These are phyloP conservation scores for Nomada hirtipes DNA, from an alignment of 2,888 invertebrate genomes.

Conservation along the genomic window DNA sequence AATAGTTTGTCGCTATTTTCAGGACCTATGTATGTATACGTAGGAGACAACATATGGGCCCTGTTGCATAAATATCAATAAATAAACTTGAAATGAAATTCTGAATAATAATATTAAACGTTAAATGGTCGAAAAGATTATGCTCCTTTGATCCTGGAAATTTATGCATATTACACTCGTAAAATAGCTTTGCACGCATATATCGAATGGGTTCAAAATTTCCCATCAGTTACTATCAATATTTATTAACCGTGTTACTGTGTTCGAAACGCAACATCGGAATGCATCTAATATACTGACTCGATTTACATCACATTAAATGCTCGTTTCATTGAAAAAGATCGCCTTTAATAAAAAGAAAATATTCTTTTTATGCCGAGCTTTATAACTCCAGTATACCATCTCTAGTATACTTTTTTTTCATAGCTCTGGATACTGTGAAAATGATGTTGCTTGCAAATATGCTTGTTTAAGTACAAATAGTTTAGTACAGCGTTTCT, in stretches of 20 bases:
- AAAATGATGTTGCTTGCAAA: no score
- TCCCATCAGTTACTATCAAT: constrained; percentile 4
- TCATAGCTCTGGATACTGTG: no score
- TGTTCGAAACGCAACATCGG: not conserved
- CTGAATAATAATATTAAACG: no score
- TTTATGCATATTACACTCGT: constrained; percentile 7
- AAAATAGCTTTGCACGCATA: not conserved
- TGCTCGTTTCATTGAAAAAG: not conserved
- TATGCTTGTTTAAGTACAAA: no score
- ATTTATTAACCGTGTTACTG: not conserved
- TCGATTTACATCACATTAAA: not conserved
- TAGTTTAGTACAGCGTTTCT: no score
- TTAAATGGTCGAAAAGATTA: not conserved
- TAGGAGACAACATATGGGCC: no score
- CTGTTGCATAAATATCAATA: no score
- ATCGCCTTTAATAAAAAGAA: not conserved
- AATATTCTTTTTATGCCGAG: not conserved
- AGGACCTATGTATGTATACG: no score
- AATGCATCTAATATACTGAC: not conserved
- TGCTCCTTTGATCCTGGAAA: constrained; percentile 7
- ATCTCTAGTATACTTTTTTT: no score
- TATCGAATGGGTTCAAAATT: not conserved
- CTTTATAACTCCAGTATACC: not conserved
- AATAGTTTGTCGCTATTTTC: no score
- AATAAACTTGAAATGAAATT: no score